Percentiles rank a stretch among this genome's conserved stretches.
These are phyloP conservation scores for Branchellion lobata DNA, from an alignment of 2,888 invertebrate species.

Conservation along the genomic window DNA sequence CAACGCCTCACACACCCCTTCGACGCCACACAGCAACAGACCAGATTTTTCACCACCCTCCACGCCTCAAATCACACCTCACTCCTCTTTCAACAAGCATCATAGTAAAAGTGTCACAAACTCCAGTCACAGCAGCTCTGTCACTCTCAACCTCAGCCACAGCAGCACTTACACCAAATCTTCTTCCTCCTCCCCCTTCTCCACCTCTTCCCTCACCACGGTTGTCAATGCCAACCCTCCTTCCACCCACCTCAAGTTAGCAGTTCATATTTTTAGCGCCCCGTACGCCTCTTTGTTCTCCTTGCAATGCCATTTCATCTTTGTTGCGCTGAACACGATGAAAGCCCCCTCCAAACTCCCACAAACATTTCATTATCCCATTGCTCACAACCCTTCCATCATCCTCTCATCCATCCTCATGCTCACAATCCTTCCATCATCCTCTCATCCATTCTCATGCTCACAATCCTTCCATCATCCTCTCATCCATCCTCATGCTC, in stretches of 20 bases:
- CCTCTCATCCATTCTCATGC: no score
- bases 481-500: no score
- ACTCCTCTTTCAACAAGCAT: not conserved
- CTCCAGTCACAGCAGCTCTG: not conserved
- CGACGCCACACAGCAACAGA: not conserved
- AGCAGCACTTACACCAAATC: slow-evolving; percentile 5
- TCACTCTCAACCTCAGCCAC: not conserved
- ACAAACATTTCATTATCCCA: no score
- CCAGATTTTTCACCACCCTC: not conserved
- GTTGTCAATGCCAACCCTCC: slow-evolving; percentile 4
- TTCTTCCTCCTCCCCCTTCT: slow-evolving; percentile 1
- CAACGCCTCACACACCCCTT: not conserved
- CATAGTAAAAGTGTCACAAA: not conserved
- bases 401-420: no score
- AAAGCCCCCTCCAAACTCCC: no score
- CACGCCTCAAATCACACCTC: not conserved
- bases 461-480: no score
- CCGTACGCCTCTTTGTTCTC: not conserved
- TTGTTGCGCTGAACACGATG: no score
- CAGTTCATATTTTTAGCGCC: not conserved
- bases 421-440: no score
- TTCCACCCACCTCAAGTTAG: not conserved
- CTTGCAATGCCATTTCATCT: no score
- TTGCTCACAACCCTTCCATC: no score
- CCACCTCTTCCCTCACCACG: slow-evolving; percentile 3